Evolutionary conservation across 2,113 vertebrate genomes (phyloP), one percentile per base, ranked within the genome.

Genomic region (Phylloscopus whistleri): DNA sequence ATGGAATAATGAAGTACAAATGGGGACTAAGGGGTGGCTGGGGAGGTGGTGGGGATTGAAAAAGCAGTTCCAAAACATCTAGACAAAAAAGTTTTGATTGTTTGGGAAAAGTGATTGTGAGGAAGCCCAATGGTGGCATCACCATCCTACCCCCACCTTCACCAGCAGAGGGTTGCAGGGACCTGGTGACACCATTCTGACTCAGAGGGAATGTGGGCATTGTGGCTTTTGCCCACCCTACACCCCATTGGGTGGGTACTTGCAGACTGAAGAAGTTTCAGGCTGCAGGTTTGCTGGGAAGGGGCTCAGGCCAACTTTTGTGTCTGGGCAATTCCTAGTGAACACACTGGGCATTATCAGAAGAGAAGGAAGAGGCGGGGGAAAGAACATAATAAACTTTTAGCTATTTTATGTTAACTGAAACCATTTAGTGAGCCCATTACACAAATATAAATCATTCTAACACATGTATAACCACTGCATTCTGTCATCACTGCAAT

Each of bases 51-150:
- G 1, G 28, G 16, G 33, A 26, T n/a, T 64, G 30, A 43, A 77
- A 84, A 85, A 70, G 48, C 46, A 74, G 33, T 43, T 79, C 35
- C 52, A 74, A 43, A 83, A 60, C 0, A 0, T 41, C 27, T 72
- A 49, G 51, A 22, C 43, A 51, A 12, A 43, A 53, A 75, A 72
- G 80, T 85, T 95, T 52, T 94, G 59, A 82, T 94, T 43, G 69
- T 55, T 55, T 86, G 33, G 7, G 55, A 93, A 85, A 53, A 60
- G 75, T 3, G 33, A 60, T 58, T 31, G 46, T 10, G 41, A 96
- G 63, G 87, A 77, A 87, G 64, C 27, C 18, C 7, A 1, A 13
- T 28, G 69, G 18, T 55, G 75, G 37, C 72, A 72, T 28, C 11
- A 5, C 10, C 15, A 31, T 73, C 55, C 19, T 35, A 17, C 37